Base-by-base conservation (phyloP, 2,113 vertebrate genomes). In the Labeo rohita region DNA sequence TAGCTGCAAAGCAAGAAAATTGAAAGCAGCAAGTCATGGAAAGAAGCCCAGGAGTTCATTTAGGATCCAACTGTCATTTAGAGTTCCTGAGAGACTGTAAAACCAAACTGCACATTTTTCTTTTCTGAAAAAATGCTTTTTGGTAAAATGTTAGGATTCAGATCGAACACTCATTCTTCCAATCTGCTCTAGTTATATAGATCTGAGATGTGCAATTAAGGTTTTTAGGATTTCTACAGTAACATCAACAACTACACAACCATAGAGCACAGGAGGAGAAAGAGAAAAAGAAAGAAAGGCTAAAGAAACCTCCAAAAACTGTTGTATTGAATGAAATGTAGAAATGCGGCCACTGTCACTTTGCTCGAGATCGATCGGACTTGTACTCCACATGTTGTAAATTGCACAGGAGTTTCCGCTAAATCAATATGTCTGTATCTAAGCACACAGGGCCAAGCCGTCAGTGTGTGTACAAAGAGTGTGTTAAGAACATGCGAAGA, bases 391-490 rank as follows among this genome's bases (percentile, higher is more conserved):
- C n/a, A 70, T 85, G 78, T 66, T 49, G 59, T 66, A 63, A 52
- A 82, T 70, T 70, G 63, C 80, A 16, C 28, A 61, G 12, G 34
- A 63, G 61, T 68, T 47, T 82, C 70, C 43, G 85, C 36, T 70
- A 36, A 85, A 88, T 88, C 87, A 61, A 85, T 88, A 83, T 16
- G 36, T 34, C 16, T 59, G 65, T 85, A 81, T 43, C 65, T 47
- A 47, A 79, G 74, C 39, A 47, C 73, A 49, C 49, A 79, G 47
- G 36, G 63, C 49, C 52, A 34, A 15, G 21, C 10, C 18, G 1
- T 80, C 23, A 34, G 59, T 11, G 28, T 80, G 39, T 49, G 79
- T 65, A 65, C 59, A 80, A 11, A 80, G 15, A 61, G 56, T 61
- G 56, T 61, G 56, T 61, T n/a, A n/a, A 63, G 81, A 63, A 77